Percentiles rank a stretch among this genome's conserved stretches.
These are phyloP conservation scores for Epinotia ramella DNA, from an alignment of 2,888 invertebrate genomes.

Conservation along the genomic window DNA sequence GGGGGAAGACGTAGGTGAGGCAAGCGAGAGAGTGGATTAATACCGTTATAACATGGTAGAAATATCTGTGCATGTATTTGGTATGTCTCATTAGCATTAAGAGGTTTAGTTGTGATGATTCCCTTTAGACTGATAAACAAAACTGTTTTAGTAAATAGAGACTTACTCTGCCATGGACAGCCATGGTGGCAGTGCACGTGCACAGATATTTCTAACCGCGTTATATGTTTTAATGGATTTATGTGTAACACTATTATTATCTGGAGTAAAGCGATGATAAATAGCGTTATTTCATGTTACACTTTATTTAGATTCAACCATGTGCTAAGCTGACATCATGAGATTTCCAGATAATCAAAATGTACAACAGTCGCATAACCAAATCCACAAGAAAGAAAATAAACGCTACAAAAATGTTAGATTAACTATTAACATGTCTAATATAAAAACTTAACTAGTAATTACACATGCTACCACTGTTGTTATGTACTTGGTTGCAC, in stretches of 20 bases:
- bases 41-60: neutral
- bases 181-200: too few relatives aligned
- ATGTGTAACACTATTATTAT: neutral
- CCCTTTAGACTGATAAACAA: too few relatives aligned
- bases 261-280: neutral
- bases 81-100: too few relatives aligned
- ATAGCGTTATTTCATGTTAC: neutral
- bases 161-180: too few relatives aligned
- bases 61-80: neutral
- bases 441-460: conserved; percentile 6
- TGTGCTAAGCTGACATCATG: neutral
- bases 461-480: neutral
- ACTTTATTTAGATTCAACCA: neutral
- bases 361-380: neutral
- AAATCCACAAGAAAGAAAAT: too few relatives aligned
- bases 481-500: conserved; percentile 14
- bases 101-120: too few relatives aligned
- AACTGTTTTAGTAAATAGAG: too few relatives aligned
- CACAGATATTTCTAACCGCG: too few relatives aligned
- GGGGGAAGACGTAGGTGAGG: conserved; percentile 58
- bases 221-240: neutral
- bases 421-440: neutral
- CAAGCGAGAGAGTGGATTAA: conserved; percentile 41
- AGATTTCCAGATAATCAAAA: conserved; percentile 1
- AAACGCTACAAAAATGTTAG: too few relatives aligned